phyloP scores from a whole-genome alignment of 2,888 invertebrate genomes.

The Cecidostiba fungosa region DNA sequence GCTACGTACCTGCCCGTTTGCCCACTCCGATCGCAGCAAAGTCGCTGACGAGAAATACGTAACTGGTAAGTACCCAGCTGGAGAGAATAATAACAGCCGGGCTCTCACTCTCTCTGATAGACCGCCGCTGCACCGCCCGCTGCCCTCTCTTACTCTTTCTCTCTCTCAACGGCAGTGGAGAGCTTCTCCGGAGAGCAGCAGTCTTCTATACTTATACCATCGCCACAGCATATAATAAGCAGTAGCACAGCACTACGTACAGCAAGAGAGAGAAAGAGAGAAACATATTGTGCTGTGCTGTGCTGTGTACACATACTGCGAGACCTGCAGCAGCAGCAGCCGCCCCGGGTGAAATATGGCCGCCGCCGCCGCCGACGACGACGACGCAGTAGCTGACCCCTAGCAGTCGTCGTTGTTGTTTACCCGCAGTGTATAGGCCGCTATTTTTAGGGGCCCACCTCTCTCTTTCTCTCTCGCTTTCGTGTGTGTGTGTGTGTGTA shows the following conservation, averaged over 20 bases:
- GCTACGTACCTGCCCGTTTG: constrained; percentile 95
- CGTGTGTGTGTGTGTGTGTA: neutral
- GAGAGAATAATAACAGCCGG: constrained; percentile 56
- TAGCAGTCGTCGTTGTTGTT: constrained; percentile 35
- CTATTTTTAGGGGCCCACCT: constrained; percentile 57
- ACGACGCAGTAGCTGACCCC: neutral
- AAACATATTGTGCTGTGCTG: neutral
- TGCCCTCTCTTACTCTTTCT: neutral
- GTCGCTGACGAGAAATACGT: constrained; percentile 97
- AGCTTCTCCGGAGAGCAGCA: constrained; percentile 6
- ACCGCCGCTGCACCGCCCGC: constrained; percentile 1
- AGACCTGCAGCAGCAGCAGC: neutral
- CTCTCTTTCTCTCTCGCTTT: neutral
- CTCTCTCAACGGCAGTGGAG: neutral
- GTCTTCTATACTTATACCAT: neutral
- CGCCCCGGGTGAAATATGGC: constrained; percentile 33
- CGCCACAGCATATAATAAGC: too few species aligned
- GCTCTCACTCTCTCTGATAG: constrained; percentile 20
- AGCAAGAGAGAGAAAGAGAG: constrained; percentile 1
- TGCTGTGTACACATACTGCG: neutral
- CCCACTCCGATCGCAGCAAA: constrained; percentile 97
- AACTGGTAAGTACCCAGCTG: constrained; percentile 91
- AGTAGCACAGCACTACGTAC: neutral
- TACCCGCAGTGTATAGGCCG: constrained; percentile 15
- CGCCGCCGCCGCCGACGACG: constrained; percentile 30